These are phyloP conservation scores for Drosophila helvetica DNA, from an alignment of 2,888 invertebrate genomes.

Conservation along the genomic window DNA sequence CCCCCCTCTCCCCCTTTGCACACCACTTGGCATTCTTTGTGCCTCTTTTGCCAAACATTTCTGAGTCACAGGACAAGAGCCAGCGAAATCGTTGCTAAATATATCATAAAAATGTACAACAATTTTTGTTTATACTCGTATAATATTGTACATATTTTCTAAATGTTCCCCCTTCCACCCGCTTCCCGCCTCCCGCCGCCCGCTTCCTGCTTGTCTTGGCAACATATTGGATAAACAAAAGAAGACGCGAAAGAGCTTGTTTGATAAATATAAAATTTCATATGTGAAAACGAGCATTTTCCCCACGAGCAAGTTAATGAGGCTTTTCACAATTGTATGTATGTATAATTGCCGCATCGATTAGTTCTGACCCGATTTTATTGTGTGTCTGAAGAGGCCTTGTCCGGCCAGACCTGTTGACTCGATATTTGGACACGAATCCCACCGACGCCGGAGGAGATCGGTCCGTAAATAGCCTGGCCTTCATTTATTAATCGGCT, in stretches of 20 bases:
- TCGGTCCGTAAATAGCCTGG: constrained; percentile 53
- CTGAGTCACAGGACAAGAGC: constrained; percentile 47
- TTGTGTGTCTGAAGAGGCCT: constrained; percentile 25
- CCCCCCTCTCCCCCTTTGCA: constrained; percentile 2
- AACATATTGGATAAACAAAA: constrained; percentile 61
- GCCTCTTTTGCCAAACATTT: constrained; percentile 12
- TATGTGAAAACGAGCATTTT: constrained; percentile 34
- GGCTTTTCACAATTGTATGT: constrained; percentile 61
- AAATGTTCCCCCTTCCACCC: constrained; percentile 5
- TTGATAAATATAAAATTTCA: constrained; percentile 21
- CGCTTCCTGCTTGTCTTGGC: constrained; percentile 55
- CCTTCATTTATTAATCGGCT: constrained; percentile 57
- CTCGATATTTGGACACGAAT: constrained; percentile 44
- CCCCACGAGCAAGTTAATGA: constrained; percentile 52
- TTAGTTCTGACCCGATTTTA: constrained; percentile 39
- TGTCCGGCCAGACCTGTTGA: constrained; percentile 31
- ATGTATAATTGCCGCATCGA: constrained; percentile 53
- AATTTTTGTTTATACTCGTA: constrained; percentile 58
- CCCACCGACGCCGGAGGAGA: constrained; percentile 23
- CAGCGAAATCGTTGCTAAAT: constrained; percentile 45
- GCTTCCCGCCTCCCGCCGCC: neutral
- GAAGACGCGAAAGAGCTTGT: constrained; percentile 22
- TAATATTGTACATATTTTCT: constrained; percentile 33
- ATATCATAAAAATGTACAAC: constrained; percentile 54
- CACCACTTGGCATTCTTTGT: constrained; percentile 11